Evolutionary conservation across 1,140 invertebrate genomes (phyloP).

Genomic region (Brachionus rubens): DNA sequence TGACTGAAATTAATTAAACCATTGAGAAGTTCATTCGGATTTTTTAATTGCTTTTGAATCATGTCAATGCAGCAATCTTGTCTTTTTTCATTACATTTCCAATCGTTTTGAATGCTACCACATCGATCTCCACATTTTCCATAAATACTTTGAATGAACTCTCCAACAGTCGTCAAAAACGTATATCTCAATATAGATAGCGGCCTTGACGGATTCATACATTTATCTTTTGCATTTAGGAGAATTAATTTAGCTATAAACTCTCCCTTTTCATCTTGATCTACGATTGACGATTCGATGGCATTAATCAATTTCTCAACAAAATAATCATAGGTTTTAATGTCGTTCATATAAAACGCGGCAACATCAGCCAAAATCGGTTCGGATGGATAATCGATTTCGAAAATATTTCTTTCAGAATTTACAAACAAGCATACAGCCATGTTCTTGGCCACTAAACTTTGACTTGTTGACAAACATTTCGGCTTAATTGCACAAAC

Average conservation of each 20-base stretch:
- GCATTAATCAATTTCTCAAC: neutral
- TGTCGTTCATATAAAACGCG: neutral
- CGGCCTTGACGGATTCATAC: neutral
- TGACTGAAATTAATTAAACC: conserved; percentile 2
- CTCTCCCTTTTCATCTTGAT: neutral
- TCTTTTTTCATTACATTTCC: neutral
- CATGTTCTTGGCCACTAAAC: neutral
- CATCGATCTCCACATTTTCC: neutral
- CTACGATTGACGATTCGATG: neutral
- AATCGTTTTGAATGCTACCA: neutral
- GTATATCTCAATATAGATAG: neutral
- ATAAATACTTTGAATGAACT: neutral
- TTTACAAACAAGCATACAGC: neutral
- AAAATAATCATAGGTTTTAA: neutral
- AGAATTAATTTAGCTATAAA: neutral
- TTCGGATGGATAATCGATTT: neutral
- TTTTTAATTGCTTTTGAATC: neutral
- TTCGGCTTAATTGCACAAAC: neutral
- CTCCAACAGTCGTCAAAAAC: neutral
- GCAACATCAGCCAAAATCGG: neutral
- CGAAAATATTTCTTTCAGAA: neutral
- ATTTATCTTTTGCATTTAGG: neutral
- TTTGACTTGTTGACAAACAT: neutral
- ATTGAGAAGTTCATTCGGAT: neutral
- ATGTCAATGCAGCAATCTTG: neutral